phyloP scores from a whole-genome alignment of 2,113 vertebrate species.

The Cairina moschata region DNA sequence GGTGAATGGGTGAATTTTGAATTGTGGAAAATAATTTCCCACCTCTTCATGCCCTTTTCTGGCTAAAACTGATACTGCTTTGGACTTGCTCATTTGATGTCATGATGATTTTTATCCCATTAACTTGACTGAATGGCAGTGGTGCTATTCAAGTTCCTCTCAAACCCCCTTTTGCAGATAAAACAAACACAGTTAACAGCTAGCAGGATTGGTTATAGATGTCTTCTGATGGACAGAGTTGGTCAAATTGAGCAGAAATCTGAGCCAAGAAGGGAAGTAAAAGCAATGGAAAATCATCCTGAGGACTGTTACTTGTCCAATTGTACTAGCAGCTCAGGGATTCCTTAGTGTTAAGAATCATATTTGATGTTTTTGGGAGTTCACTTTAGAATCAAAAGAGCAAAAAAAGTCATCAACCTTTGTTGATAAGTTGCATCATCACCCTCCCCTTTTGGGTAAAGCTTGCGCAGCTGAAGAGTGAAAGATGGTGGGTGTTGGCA shows the following conservation, averaged over 20 bases:
- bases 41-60: neutral
- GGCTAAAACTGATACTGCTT: neutral
- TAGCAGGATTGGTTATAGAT: neutral
- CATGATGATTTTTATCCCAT: neutral
- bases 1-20: neutral
- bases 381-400: neutral
- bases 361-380: neutral
- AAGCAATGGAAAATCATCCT: accelerated
- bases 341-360: neutral
- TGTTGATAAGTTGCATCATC: neutral
- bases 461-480: neutral
- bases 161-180: neutral
- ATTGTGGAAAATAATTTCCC: neutral
- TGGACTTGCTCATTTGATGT: neutral
- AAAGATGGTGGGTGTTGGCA: neutral
- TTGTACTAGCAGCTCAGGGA: neutral
- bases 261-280: neutral
- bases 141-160: neutral
- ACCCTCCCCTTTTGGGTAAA: neutral
- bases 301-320: neutral
- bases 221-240: neutral
- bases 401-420: neutral
- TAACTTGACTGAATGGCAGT: neutral
- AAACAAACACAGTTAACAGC: neutral
- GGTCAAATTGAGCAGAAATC: neutral